Conservation (phyloP, 2,888 invertebrate species). For the Cybosia mesomella region DNA sequence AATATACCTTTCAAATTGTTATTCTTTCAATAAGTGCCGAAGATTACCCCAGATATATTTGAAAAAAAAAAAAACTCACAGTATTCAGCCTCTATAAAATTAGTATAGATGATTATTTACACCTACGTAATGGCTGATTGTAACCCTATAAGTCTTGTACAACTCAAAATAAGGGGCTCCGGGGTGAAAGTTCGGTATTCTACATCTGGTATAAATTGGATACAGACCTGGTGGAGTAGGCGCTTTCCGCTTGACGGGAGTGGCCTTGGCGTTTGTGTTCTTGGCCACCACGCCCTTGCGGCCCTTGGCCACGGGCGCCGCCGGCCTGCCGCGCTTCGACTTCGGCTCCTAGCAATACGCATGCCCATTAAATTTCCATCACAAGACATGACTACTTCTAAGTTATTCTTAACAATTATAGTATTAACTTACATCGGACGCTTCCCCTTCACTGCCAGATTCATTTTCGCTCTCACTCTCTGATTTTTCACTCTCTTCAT, state of each 20-base stretch:
- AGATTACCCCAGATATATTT: too few relatives aligned
- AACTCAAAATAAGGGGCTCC: too few relatives aligned
- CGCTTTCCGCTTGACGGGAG: slow-evolving; percentile 83
- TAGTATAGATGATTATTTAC: too few relatives aligned
- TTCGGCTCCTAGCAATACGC: slow-evolving; percentile 74
- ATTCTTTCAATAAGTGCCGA: too few relatives aligned
- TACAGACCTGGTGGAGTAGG: slow-evolving; percentile 80
- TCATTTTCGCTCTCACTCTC: slow-evolving; percentile 82
- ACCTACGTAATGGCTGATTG: too few relatives aligned
- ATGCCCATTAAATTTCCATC: background rate
- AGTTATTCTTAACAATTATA: background rate
- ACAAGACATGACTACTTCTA: background rate
- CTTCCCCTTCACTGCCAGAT: slow-evolving; percentile 81
- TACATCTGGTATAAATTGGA: background rate
- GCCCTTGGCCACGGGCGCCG: slow-evolving; percentile 64
- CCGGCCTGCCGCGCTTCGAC: slow-evolving; percentile 78
- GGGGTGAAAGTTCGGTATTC: too few relatives aligned
- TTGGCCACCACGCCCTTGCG: slow-evolving; percentile 77
- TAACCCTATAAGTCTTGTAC: too few relatives aligned
- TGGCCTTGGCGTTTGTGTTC: slow-evolving; percentile 72
- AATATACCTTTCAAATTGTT: too few relatives aligned
- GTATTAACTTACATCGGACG: slow-evolving; percentile 78
- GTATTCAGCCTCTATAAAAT: too few relatives aligned
- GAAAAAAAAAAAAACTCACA: too few relatives aligned
- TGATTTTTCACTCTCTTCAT: slow-evolving; percentile 84